phyloP scores from a whole-genome alignment of 1,140 invertebrate genomes.

The Asbolus verrucosus region DNA sequence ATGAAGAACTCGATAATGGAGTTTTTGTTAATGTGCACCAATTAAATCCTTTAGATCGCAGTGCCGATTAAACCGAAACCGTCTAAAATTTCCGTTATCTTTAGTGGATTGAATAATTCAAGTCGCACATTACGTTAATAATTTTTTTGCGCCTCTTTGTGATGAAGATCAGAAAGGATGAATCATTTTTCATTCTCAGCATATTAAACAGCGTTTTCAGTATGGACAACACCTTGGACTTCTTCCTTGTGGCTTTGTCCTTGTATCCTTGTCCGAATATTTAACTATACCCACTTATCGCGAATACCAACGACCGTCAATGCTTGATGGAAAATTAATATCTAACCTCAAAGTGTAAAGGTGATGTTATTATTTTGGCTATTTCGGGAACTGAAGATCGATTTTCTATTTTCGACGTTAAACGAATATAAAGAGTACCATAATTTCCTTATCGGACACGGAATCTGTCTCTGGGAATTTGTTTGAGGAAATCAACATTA shows the following conservation, averaged over 20 bases:
- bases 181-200: conserved; percentile 23
- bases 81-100: conserved; percentile 1
- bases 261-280: conserved; percentile 7
- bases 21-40: too few relatives aligned
- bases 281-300: not conserved
- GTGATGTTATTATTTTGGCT: not conserved
- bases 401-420: conserved; percentile 15
- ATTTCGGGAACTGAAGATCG: not conserved
- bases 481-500: not conserved
- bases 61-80: conserved; percentile 2
- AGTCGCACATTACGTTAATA: conserved; percentile 6
- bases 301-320: conserved; percentile 1
- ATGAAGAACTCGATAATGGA: too few relatives aligned
- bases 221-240: conserved; percentile 20
- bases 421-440: not conserved
- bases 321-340: conserved; percentile 1
- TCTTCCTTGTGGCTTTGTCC: conserved; percentile 26
- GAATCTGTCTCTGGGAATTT: not conserved
- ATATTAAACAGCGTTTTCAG: conserved; percentile 14
- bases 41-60: conserved; percentile 3
- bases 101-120: not conserved
- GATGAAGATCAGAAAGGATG: conserved; percentile 6
- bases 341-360: not conserved
- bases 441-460: not conserved
- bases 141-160: conserved; percentile 7